These are phyloP conservation scores for Cephalopachus bancanus DNA, from an alignment of 2,797 vertebrate genomes.

Conservation along the genomic window DNA sequence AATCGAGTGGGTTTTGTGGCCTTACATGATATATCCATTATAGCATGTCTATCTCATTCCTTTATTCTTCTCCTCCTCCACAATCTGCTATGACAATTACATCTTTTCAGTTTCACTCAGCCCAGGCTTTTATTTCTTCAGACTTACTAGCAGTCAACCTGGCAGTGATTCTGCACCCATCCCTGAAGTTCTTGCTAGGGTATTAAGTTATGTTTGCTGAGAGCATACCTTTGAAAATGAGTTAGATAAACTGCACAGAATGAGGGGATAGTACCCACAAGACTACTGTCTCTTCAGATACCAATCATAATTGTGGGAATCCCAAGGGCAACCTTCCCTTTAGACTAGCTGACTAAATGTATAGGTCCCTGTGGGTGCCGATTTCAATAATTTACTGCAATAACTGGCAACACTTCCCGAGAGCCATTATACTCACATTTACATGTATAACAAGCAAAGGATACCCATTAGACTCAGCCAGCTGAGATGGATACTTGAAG, in stretches of 20 bases:
- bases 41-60: neutral
- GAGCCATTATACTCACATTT: neutral
- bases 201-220: neutral
- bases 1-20: neutral
- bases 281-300: neutral
- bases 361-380: neutral
- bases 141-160: neutral
- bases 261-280: neutral
- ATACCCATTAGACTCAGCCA: neutral
- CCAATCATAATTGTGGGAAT: neutral
- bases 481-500: neutral
- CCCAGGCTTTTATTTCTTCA: neutral
- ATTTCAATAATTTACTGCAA: neutral
- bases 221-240: neutral
- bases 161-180: neutral
- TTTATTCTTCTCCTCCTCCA: conserved; percentile 1
- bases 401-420: neutral
- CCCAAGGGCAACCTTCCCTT: neutral
- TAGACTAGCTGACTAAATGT: neutral
- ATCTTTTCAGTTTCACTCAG: conserved; percentile 24
- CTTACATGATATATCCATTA: neutral
- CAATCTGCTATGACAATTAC: conserved; percentile 3
- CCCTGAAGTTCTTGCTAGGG: neutral
- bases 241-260: neutral
- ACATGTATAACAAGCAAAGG: neutral